A percentile compares a stretch with the other conserved stretches of the same genome.
Conservation (phyloP, 2,113 vertebrate genomes). For the Megaptera novaeangliae region DNA sequence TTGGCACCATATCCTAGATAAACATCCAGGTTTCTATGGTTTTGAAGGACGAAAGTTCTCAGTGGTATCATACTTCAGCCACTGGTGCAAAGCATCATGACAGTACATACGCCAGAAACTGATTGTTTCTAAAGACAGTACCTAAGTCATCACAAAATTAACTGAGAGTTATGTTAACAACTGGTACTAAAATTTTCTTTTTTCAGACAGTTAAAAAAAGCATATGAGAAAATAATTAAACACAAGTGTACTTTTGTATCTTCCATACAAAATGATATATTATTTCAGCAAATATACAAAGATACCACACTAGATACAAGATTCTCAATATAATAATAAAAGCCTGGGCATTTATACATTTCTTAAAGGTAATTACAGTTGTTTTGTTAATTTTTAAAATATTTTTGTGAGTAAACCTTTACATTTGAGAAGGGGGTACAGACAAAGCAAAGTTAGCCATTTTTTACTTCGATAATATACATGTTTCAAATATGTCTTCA, state of each 20-base stretch:
- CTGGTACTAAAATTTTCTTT: neutral
- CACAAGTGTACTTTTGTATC: neutral
- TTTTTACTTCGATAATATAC: neutral
- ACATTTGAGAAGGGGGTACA: neutral
- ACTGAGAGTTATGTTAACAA: neutral
- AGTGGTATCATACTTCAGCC: neutral
- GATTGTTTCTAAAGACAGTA: neutral
- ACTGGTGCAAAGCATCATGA: neutral
- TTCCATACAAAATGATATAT: neutral
- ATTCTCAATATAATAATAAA: neutral
- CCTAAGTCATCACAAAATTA: neutral
- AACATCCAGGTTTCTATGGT: slow-evolving; percentile 36
- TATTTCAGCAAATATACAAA: neutral
- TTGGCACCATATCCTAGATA: slow-evolving; percentile 18
- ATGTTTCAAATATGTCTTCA: neutral
- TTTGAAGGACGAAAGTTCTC: slow-evolving; percentile 37
- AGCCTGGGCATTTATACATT: neutral
- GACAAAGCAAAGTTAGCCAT: neutral
- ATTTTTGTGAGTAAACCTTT: neutral
- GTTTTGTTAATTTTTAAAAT: neutral
- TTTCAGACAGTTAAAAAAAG: neutral
- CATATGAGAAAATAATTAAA: neutral
- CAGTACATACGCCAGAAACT: neutral
- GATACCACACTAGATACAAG: neutral
- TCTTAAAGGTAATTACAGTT: neutral